Evolutionary conservation across 2,888 invertebrate genomes (phyloP).

Genomic region (Tanytarsus gracilentus): DNA sequence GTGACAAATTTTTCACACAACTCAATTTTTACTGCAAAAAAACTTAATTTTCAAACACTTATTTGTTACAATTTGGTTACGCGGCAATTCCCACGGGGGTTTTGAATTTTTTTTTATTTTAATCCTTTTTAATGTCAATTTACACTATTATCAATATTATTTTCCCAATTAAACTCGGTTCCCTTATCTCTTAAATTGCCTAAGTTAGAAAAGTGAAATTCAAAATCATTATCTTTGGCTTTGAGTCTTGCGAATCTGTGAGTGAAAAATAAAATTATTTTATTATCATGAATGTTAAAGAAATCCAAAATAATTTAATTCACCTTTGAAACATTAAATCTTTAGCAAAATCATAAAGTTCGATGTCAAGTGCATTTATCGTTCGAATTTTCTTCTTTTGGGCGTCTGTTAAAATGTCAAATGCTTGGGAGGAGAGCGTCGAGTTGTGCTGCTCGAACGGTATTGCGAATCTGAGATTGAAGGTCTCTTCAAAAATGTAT

Average conservation of each 20-base stretch:
- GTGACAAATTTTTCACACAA: too few relatives aligned
- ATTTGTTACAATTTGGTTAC: too few relatives aligned
- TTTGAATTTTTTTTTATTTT: background rate
- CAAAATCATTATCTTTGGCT: slow-evolving; percentile 71
- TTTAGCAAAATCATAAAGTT: slow-evolving; percentile 89
- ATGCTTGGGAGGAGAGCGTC: slow-evolving; percentile 74
- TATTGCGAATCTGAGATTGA: slow-evolving; percentile 79
- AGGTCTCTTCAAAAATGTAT: slow-evolving; percentile 90
- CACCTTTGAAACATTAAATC: slow-evolving; percentile 71
- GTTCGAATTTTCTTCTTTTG: slow-evolving; percentile 67
- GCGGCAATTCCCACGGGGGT: too few relatives aligned
- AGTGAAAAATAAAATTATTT: slow-evolving; percentile 32
- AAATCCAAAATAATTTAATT: too few relatives aligned
- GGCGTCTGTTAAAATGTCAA: slow-evolving; percentile 63
- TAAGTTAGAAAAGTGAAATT: slow-evolving; percentile 71
- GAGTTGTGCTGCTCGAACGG: slow-evolving; percentile 89
- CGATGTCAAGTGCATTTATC: slow-evolving; percentile 81
- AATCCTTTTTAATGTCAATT: background rate
- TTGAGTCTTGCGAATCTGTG: slow-evolving; percentile 70
- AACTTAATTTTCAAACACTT: too few relatives aligned
- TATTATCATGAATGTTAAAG: too few relatives aligned
- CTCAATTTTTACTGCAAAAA: too few relatives aligned
- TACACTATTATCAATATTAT: slow-evolving; percentile 61
- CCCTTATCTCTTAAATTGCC: slow-evolving; percentile 69
- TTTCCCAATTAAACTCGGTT: slow-evolving; percentile 85